phyloP scores from a whole-genome alignment of 2,888 invertebrate species.

The Ecliptopera silaceata region DNA sequence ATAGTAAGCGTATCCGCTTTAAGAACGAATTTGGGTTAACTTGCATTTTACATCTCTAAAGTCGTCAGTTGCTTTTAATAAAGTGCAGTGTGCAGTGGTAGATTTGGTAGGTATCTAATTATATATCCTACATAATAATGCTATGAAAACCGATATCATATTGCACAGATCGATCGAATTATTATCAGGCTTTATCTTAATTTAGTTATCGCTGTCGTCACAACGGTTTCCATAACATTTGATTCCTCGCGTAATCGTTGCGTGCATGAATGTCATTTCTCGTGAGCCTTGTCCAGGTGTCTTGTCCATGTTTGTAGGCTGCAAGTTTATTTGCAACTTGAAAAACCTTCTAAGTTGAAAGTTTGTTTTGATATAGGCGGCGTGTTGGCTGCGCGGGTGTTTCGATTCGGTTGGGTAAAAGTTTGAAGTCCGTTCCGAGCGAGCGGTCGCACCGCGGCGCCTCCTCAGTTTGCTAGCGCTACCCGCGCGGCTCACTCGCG shows the following conservation, averaged over 20 bases:
- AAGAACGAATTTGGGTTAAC: conserved; percentile 45
- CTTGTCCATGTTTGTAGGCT: conserved; percentile 70
- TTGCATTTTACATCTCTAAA: conserved; percentile 23
- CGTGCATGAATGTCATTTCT: conserved; percentile 66
- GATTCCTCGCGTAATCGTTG: conserved; percentile 55
- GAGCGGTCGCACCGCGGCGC: conserved; percentile 67
- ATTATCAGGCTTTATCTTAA: conserved; percentile 20
- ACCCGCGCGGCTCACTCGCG: conserved; percentile 78
- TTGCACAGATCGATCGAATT: conserved; percentile 18
- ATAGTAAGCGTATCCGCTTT: conserved; percentile 46
- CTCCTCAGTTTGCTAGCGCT: conserved; percentile 77
- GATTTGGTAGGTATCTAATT: too few species aligned
- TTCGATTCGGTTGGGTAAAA: conserved; percentile 72
- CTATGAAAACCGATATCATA: too few species aligned
- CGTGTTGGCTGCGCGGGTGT: conserved; percentile 43
- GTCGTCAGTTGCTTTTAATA: conserved; percentile 19
- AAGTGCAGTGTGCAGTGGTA: neutral
- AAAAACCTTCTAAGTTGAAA: conserved; percentile 62
- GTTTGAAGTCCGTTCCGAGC: conserved; percentile 73
- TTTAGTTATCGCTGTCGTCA: conserved; percentile 46
- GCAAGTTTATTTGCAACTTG: conserved; percentile 72
- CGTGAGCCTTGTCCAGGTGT: conserved; percentile 70
- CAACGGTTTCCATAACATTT: conserved; percentile 42
- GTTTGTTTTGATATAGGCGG: conserved; percentile 38
- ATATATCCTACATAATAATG: too few species aligned